A percentile compares a stretch with the other conserved stretches of the same genome.
phyloP scores from a whole-genome alignment of 2,797 vertebrate species.

The Zalophus californianus region DNA sequence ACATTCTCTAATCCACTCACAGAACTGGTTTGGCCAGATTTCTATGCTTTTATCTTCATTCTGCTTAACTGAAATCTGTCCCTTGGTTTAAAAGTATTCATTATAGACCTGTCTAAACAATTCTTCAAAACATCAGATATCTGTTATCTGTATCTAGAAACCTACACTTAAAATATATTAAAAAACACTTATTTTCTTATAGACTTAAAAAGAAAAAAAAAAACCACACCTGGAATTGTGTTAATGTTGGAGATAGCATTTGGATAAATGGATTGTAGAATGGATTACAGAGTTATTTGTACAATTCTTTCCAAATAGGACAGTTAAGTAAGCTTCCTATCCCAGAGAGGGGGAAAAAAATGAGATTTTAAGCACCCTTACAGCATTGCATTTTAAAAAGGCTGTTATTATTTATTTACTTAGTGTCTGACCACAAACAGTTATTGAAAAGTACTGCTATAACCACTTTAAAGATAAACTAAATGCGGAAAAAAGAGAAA shows the following conservation, averaged over 20 bases:
- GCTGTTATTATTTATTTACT: neutral
- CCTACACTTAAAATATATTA: neutral
- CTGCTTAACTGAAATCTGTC: neutral
- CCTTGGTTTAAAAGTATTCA: neutral
- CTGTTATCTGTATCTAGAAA: neutral
- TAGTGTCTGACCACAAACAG: neutral
- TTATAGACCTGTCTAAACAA: neutral
- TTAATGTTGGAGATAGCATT: neutral
- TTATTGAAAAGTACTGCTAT: neutral
- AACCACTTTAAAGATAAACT: conserved; percentile 5
- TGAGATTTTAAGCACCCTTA: neutral
- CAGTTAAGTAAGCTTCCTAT: neutral
- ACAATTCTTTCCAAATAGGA: neutral
- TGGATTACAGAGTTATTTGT: neutral
- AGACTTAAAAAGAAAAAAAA: neutral
- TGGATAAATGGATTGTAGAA: neutral
- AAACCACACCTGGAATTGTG: neutral
- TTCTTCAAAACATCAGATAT: neutral
- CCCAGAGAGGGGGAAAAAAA: neutral
- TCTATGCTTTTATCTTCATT: neutral
- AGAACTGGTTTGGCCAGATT: neutral
- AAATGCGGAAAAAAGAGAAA: neutral
- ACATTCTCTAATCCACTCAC: neutral
- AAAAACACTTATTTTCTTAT: neutral
- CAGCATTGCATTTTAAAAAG: neutral